A percentile compares a stretch with the other conserved stretches of the same genome.
phyloP scores from a whole-genome alignment of 2,797 vertebrate species.

The Chaetophractus vellerosus region DNA sequence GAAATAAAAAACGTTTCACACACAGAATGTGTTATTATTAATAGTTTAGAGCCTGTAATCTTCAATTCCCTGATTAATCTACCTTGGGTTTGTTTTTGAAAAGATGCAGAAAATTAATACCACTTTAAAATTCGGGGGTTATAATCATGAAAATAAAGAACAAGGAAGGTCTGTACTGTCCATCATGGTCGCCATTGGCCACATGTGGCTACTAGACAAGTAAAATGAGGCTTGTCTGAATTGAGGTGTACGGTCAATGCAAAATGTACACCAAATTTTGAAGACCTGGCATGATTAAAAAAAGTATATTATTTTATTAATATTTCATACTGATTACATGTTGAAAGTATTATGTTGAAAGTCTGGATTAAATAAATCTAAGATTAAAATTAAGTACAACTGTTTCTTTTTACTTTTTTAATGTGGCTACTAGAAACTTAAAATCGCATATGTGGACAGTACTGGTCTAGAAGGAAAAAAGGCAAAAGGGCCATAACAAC shows the following conservation, averaged over 20 bases:
- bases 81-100: constrained; percentile 11
- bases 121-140: neutral
- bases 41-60: neutral
- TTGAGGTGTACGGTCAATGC: neutral
- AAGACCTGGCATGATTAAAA: neutral
- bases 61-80: neutral
- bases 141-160: neutral
- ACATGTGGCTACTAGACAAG: neutral
- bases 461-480: no score
- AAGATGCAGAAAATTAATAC: neutral
- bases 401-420: neutral
- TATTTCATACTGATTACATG: neutral
- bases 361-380: neutral
- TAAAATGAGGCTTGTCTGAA: accelerated
- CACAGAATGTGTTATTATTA: neutral
- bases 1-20: neutral
- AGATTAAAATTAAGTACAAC: neutral
- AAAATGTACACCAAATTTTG: neutral
- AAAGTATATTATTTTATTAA: neutral
- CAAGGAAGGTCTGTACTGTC: neutral
- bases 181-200: accelerated
- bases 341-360: neutral
- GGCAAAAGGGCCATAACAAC: neutral
- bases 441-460: neutral
- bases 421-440: neutral